phyloP scores from a whole-genome alignment of 2,113 vertebrate genomes.

The Meleagris gallopavo region DNA sequence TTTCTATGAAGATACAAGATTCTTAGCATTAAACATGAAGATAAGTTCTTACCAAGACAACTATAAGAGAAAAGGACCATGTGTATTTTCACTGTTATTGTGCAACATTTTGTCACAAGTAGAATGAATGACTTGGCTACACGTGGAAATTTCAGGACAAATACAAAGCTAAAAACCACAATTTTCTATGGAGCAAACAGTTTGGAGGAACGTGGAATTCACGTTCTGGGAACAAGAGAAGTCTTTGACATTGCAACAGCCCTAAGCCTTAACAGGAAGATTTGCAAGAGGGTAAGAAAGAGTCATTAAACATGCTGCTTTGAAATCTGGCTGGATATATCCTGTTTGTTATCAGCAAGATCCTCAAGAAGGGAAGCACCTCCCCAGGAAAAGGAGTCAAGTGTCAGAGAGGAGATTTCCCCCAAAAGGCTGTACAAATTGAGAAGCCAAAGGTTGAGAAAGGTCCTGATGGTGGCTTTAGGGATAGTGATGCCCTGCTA shows the following conservation, averaged over 20 bases:
- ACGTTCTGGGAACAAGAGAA: neutral
- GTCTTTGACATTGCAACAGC: neutral
- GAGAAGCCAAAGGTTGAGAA: neutral
- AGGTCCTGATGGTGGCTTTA: neutral
- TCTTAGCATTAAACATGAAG: neutral
- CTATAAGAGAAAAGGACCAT: neutral
- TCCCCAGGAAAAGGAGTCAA: neutral
- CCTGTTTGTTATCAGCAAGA: accelerated
- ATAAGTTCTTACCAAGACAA: neutral
- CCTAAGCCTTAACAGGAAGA: accelerated
- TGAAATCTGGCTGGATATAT: neutral
- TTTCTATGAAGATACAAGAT: neutral
- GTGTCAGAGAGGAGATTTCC: neutral
- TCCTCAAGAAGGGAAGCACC: neutral
- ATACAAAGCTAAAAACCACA: accelerated
- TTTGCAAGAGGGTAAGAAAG: neutral
- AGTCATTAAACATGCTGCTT: neutral
- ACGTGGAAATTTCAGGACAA: accelerated
- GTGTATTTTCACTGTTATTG: neutral
- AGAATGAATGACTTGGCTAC: neutral
- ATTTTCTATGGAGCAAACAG: neutral
- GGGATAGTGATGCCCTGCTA: accelerated
- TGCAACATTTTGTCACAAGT: neutral
- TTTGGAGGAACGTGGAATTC: neutral
- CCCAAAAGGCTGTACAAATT: neutral